A percentile compares a stretch with the other conserved stretches of the same genome.
Conservation (phyloP, 2,888 invertebrate genomes). For the Chesias legatella region DNA sequence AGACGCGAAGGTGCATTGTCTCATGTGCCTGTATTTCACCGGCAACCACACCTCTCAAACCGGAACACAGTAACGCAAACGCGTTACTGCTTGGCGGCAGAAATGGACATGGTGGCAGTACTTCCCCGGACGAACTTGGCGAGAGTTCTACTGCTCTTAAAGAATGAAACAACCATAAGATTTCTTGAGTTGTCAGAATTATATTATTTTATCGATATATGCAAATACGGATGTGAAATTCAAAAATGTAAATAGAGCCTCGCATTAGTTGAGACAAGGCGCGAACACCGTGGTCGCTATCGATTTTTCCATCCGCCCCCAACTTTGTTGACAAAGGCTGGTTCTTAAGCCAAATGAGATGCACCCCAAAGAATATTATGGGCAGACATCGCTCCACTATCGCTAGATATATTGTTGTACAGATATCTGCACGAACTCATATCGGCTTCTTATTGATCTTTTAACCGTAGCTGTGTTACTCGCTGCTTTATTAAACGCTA, state of each 20-base stretch:
- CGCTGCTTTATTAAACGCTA: conserved; percentile 47
- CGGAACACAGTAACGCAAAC: no score
- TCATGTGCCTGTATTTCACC: no score
- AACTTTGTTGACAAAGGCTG: conserved; percentile 79
- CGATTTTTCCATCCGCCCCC: conserved; percentile 76
- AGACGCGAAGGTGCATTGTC: no score
- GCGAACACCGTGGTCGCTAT: conserved; percentile 70
- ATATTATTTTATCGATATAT: background rate
- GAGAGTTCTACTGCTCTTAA: no score
- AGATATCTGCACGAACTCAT: conserved; percentile 56
- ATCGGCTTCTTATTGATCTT: conserved; percentile 67
- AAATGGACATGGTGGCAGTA: no score
- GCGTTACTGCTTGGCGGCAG: no score
- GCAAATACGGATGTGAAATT: conserved; percentile 27
- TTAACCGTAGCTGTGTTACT: conserved; percentile 48
- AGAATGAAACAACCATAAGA: no score
- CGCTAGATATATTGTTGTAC: conserved; percentile 58
- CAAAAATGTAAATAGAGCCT: conserved; percentile 55
- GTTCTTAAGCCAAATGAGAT: conserved; percentile 81
- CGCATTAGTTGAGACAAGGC: conserved; percentile 58
- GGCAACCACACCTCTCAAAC: no score
- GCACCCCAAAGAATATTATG: conserved; percentile 81
- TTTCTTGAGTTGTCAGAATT: no score
- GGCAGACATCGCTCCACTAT: conserved; percentile 78
- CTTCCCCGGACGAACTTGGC: no score